phyloP scores from a whole-genome alignment of 2,888 invertebrate genomes.

The Rutpela maculata region DNA sequence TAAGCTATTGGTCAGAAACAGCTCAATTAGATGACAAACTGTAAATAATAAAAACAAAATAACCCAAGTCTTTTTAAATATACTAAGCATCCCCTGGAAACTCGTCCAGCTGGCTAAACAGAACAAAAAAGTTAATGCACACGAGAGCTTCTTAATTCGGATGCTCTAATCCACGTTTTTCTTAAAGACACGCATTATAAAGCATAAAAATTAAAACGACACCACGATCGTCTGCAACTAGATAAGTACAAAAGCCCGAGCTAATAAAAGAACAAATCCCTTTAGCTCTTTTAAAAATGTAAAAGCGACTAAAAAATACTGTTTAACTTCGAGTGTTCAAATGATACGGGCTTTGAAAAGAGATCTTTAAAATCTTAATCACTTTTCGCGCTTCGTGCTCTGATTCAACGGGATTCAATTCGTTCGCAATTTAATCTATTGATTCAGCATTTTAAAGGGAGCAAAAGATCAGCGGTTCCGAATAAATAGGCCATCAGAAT shows the following conservation, averaged over 20 bases:
- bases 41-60: too few relatives aligned
- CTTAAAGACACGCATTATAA: slow-evolving; percentile 48
- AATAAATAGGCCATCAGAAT: slow-evolving; percentile 70
- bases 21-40: background rate
- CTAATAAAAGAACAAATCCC: slow-evolving; percentile 70
- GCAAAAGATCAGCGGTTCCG: slow-evolving; percentile 72
- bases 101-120: slow-evolving; percentile 48
- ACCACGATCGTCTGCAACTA: slow-evolving; percentile 66
- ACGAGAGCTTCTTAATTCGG: background rate
- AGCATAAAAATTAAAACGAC: slow-evolving; percentile 67
- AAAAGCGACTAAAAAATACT: slow-evolving; percentile 69
- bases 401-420: slow-evolving; percentile 67
- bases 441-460: slow-evolving; percentile 72
- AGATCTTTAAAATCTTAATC: slow-evolving; percentile 73
- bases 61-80: background rate
- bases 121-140: slow-evolving; percentile 31
- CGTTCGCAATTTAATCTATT: slow-evolving; percentile 72
- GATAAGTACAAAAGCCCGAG: slow-evolving; percentile 68
- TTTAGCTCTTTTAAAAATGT: slow-evolving; percentile 71
- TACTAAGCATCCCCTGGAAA: slow-evolving; percentile 1
- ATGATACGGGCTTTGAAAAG: slow-evolving; percentile 69
- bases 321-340: slow-evolving; percentile 71
- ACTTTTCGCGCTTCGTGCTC: slow-evolving; percentile 70
- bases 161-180: slow-evolving; percentile 40
- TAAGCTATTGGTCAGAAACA: background rate